Percentiles rank a stretch among this genome's conserved stretches.
These are phyloP conservation scores for Acanthopagrus latus DNA, from an alignment of 2,797 vertebrate species.

Conservation along the genomic window DNA sequence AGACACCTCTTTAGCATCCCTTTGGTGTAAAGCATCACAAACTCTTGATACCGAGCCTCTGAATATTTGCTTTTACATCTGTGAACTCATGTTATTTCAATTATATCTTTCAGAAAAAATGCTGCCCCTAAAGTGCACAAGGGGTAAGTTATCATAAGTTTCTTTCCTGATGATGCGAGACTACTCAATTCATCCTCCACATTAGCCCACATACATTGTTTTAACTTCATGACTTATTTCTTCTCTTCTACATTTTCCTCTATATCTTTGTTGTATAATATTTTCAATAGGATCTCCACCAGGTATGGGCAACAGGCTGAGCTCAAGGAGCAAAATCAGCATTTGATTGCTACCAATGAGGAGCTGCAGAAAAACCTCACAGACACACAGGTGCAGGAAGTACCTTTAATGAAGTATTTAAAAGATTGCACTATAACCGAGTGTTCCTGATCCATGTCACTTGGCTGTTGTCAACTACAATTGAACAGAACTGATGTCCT, in stretches of 20 bases:
- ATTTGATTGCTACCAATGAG: slow-evolving; percentile 83
- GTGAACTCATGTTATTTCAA: not conserved
- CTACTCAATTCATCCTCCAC: too few relatives aligned
- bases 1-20: not conserved
- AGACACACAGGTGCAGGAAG: slow-evolving; percentile 82
- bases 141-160: slow-evolving; percentile 62
- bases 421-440: not conserved
- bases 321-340: slow-evolving; percentile 87
- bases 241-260: too few relatives aligned
- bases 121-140: slow-evolving; percentile 63
- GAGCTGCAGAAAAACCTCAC: slow-evolving; percentile 85
- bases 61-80: not conserved
- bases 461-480: not conserved
- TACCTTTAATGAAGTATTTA: not conserved
- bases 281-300: slow-evolving; percentile 73
- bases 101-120: slow-evolving; percentile 72
- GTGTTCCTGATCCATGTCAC: not conserved
- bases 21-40: not conserved
- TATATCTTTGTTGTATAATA: not conserved
- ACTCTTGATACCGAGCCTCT: not conserved
- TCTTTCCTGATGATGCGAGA: too few relatives aligned
- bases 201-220: too few relatives aligned
- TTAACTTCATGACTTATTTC: too few relatives aligned
- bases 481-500: not conserved
- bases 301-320: slow-evolving; percentile 87